Evolutionary conservation across 2,797 vertebrate genomes (phyloP), one percentile per base, ranked within the genome.

Genomic region (Morus bassanus): DNA sequence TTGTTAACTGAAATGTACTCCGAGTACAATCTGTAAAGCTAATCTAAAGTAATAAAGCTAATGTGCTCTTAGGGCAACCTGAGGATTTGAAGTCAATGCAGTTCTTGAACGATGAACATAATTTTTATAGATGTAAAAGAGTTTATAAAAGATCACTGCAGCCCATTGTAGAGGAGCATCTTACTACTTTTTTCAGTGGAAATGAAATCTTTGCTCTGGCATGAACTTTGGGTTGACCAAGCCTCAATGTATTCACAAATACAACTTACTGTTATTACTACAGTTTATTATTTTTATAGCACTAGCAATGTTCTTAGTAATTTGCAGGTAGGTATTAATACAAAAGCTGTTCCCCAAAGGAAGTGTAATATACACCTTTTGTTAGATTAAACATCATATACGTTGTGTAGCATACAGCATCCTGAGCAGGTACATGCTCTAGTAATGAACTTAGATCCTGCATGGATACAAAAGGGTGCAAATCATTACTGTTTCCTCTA

Each of bases 231-330:
- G 31, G 51, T 33, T 93, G 83, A 91, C 82, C 74, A 46, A 54
- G 70, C 51, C 74, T 79, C 33, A 31, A 6, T 48, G 28, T 60
- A 78, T 85, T 94, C 89, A 82, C 76, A 86, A 88, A 86, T 39
- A 79, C 59, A 81, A 46, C 95, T 88, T 88, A 63, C 59, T 74
- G 48, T 88, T 95, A 81, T 94, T 91, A 87, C 84, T 84, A 63
- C 56, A 51, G 80, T 95, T 94, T 73, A 59, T 93, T 95, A 94
- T 77, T 96, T 96, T 92, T 83, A 94, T 87, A 56, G 86, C 81
- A 45, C 67, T 35, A 61, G 56, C 56, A 77, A 4, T 46, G 77
- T 80, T 94, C 79, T 76, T 35, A 45, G 95, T 68, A 92, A 93
- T 95, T 92, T 91, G 60, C 64, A 89, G 87, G 78, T 70, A 60